Evolutionary conservation across 1,140 invertebrate species (phyloP).

Genomic region (Papilio dardanus): DNA sequence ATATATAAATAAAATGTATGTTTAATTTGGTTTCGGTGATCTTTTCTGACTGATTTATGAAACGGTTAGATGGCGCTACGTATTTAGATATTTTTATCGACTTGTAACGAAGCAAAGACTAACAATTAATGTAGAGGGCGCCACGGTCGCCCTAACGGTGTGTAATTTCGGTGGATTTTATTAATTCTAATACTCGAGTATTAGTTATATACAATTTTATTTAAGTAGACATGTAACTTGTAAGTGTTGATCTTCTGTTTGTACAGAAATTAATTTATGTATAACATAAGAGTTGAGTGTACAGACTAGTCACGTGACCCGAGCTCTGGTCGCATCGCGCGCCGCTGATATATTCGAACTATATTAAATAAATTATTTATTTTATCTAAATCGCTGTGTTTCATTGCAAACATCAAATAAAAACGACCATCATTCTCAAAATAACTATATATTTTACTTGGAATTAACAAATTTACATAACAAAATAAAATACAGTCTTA

Average conservation of each 20-base stretch:
- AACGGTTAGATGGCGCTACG: slow-evolving; percentile 47
- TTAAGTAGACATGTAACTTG: slow-evolving; percentile 77
- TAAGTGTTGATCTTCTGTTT: slow-evolving; percentile 81
- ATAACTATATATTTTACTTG: slow-evolving; percentile 81
- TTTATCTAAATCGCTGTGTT: slow-evolving; percentile 63
- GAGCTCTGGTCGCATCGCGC: slow-evolving; percentile 72
- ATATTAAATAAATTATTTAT: slow-evolving; percentile 80
- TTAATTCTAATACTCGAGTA: slow-evolving; percentile 81
- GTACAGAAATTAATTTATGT: slow-evolving; percentile 78
- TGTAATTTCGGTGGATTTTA: slow-evolving; percentile 78
- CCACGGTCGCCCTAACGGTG: slow-evolving; percentile 68
- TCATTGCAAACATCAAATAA: slow-evolving; percentile 54
- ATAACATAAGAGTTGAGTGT: slow-evolving; percentile 79
- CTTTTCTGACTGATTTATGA: slow-evolving; percentile 48
- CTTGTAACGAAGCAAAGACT: slow-evolving; percentile 72
- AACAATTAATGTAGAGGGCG: slow-evolving; percentile 74
- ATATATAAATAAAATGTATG: no score
- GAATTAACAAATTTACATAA: slow-evolving; percentile 79
- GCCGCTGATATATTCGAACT: slow-evolving; percentile 64
- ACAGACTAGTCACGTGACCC: slow-evolving; percentile 79
- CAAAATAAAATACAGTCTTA: slow-evolving; percentile 82
- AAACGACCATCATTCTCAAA: slow-evolving; percentile 69
- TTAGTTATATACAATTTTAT: slow-evolving; percentile 75
- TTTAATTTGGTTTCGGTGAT: not conserved
- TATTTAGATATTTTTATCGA: slow-evolving; percentile 53